Base-by-base conservation (phyloP, 2,888 invertebrate species). In the Eupithecia exiguata region DNA sequence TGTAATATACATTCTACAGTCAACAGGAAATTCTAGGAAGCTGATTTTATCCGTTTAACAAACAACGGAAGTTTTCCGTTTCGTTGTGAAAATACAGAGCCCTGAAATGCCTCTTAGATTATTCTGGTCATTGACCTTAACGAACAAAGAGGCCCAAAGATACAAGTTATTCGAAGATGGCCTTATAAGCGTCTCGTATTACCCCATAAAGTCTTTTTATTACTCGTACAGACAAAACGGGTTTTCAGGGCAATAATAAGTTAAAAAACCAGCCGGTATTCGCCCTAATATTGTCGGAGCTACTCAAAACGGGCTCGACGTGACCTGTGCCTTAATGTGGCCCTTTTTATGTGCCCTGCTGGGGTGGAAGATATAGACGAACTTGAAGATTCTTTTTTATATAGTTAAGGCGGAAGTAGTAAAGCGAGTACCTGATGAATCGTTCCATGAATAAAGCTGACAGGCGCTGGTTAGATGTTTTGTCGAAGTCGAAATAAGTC, bases 271-370 rank as follows among this genome's bases (percentile, higher is more conserved):
- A 81, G 84, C 85, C 86, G 80, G 84, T 85, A 86, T 86, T 84
- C 84, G 81, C 84, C 87, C 90, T 91, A 89, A 91, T 92, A 92
- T 90, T 86, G 87, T 84, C 81, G 84, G 87, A 87, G 83, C 88
- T 85, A 88, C 88, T 88, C 89, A 87, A 84, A 91, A 92, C 91
- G 91, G 86, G 86, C 78, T 79, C 78, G 81, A 88, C 93, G 93
- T 93, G 93, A 89, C 88, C 82, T 68, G 91, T 78, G 81, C 88
- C 77, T 83, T 84, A 89, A 92, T 88, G 82, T 77, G 80, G 79
- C 85, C 83, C 84, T 87, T 86, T 66, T 87, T 86, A 82, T 79
- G 77, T 80, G 76, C 78, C 76, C 71, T 70, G 71, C 61, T 61
- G 49, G 38, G 75, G n/a, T 14, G n/a, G 25, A 30, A 53, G 49